Conservation (phyloP, 2,113 vertebrate genomes). For the Drymodes brunneopygia region DNA sequence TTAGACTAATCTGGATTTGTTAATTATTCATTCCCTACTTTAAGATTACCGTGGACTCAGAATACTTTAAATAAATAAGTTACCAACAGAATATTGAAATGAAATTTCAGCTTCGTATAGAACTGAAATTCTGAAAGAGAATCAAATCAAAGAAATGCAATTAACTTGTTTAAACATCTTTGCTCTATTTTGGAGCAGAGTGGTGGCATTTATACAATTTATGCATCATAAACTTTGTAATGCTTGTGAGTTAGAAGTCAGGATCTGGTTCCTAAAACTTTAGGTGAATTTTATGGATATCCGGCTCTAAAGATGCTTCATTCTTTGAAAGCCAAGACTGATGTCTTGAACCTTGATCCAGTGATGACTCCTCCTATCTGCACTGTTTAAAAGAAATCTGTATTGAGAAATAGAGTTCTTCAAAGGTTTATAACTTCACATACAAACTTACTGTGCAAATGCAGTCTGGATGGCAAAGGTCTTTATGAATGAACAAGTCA, state of each 20-base stretch:
- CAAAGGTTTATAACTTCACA: not conserved
- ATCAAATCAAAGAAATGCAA: not conserved
- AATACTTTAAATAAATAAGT: not conserved
- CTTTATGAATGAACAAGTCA: not conserved
- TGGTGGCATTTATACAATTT: not conserved
- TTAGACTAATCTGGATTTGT: not conserved
- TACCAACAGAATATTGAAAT: not conserved
- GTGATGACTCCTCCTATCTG: rapidly evolving
- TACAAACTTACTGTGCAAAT: not conserved
- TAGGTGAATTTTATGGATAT: not conserved
- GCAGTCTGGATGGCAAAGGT: not conserved
- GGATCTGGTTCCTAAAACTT: not conserved
- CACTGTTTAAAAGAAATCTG: not conserved
- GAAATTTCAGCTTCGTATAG: not conserved
- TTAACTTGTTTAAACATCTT: not conserved
- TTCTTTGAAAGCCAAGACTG: not conserved
- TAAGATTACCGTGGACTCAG: rapidly evolving
- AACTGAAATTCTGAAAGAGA: not conserved
- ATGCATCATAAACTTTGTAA: not conserved
- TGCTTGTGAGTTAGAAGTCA: not conserved
- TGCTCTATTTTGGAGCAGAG: not conserved
- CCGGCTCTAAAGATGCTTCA: not conserved
- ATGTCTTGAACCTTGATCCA: not conserved
- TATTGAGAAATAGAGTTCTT: not conserved
- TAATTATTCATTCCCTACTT: not conserved